phyloP scores from a whole-genome alignment of 2,888 invertebrate genomes.

The Chymomyza caudatula region DNA sequence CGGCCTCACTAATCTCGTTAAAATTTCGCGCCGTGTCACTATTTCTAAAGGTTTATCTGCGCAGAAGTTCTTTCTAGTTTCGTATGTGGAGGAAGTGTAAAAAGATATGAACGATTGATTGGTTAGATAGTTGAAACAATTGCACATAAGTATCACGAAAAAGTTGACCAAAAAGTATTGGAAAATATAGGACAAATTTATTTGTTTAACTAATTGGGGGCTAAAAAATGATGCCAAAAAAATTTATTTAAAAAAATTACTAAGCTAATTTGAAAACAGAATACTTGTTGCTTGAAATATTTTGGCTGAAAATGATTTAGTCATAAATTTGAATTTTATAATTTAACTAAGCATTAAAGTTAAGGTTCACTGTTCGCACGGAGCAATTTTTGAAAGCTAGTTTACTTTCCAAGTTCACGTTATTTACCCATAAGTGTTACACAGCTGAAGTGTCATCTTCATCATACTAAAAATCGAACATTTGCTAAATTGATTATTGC shows the following conservation, averaged over 20 bases:
- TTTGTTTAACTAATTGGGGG: neutral
- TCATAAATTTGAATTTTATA: too few relatives aligned
- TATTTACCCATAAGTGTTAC: too few relatives aligned
- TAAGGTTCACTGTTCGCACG: too few relatives aligned
- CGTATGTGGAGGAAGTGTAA: conserved; percentile 17
- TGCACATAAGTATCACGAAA: conserved; percentile 26
- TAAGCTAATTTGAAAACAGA: too few relatives aligned
- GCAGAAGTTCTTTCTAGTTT: conserved; percentile 36
- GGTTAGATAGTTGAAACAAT: conserved; percentile 29
- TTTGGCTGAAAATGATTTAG: too few relatives aligned
- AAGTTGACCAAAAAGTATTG: conserved; percentile 8
- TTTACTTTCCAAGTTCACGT: too few relatives aligned
- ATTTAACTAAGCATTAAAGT: too few relatives aligned
- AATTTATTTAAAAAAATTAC: neutral
- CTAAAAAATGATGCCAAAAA: neutral
- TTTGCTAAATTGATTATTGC: too few relatives aligned
- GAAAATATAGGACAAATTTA: neutral
- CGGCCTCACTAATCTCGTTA: neutral
- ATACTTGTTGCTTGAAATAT: too few relatives aligned
- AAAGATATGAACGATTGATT: conserved; percentile 36
- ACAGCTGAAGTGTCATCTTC: too few relatives aligned
- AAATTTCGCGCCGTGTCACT: neutral
- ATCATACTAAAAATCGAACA: too few relatives aligned
- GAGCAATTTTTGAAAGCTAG: too few relatives aligned
- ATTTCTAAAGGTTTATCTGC: conserved; percentile 41